phyloP scores from a whole-genome alignment of 1,140 invertebrate species.

The Apis florea region DNA sequence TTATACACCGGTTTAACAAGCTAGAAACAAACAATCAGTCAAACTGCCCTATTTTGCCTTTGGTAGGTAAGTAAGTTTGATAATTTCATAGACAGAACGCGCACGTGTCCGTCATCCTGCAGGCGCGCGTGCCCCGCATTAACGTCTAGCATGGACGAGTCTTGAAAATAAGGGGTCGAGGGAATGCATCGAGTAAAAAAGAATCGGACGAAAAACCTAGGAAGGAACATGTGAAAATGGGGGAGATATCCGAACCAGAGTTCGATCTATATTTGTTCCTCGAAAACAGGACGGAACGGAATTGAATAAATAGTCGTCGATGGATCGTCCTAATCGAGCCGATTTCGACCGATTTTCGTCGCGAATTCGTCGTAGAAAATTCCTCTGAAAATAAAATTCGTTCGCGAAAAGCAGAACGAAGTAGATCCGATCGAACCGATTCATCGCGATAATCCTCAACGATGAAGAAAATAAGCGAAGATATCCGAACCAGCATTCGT shows the following conservation, averaged over 20 bases:
- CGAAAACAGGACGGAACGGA: not conserved
- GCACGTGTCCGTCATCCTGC: conserved; percentile 29
- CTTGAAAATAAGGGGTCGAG: conserved; percentile 2
- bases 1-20: too few species aligned
- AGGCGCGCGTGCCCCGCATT: conserved; percentile 25
- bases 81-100: conserved; percentile 26
- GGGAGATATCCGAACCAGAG: not conserved
- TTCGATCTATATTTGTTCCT: conserved; percentile 25
- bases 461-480: too few species aligned
- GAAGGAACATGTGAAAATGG: not conserved
- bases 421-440: too few species aligned
- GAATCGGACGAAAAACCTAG: not conserved
- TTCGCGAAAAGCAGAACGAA: too few species aligned
- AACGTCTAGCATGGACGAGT: not conserved
- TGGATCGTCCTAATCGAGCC: not conserved
- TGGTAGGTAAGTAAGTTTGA: conserved; percentile 23
- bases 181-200: not conserved
- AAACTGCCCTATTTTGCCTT: not conserved
- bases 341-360: not conserved
- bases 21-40: not conserved
- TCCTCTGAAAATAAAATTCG: not conserved
- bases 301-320: not conserved
- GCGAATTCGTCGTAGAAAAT: conserved; percentile 16
- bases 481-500: too few species aligned
- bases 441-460: too few species aligned